Conservation (phyloP, 2,113 vertebrate species). For the Pomatorhinus ruficollis region DNA sequence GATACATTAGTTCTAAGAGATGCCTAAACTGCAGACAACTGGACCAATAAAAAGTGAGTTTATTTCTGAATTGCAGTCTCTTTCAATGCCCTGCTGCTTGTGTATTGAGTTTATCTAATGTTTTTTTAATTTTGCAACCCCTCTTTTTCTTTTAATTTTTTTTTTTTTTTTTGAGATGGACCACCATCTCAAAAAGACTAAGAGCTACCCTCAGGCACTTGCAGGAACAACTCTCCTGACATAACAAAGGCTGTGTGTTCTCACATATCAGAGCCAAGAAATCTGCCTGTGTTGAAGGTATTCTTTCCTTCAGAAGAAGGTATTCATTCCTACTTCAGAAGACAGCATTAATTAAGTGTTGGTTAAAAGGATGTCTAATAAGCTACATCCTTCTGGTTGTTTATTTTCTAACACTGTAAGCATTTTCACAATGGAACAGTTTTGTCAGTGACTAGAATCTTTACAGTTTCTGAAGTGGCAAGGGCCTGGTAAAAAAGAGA, state of each 20-base stretch:
- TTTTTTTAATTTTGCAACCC: neutral
- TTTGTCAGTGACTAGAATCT: neutral
- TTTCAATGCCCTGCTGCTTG: neutral
- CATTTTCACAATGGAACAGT: neutral
- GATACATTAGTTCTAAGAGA: neutral
- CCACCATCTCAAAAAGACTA: neutral
- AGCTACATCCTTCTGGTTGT: neutral
- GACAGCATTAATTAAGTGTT: constrained; percentile 3
- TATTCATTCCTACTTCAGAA: neutral
- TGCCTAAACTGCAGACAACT: neutral
- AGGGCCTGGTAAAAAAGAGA: neutral
- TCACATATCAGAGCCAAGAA: neutral
- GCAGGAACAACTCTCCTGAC: neutral
- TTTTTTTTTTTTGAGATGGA: neutral
- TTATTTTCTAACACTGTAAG: neutral
- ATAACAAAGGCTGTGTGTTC: constrained; percentile 25
- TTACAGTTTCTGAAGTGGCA: neutral
- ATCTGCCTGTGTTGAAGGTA: neutral
- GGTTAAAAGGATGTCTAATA: neutral
- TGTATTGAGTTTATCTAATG: neutral
- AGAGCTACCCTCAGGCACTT: neutral
- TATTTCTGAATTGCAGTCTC: neutral
- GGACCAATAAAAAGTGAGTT: neutral
- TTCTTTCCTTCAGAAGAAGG: neutral
- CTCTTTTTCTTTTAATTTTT: no score